Evolutionary conservation across 1,140 invertebrate species (phyloP).

Genomic region (Bombyx mori): DNA sequence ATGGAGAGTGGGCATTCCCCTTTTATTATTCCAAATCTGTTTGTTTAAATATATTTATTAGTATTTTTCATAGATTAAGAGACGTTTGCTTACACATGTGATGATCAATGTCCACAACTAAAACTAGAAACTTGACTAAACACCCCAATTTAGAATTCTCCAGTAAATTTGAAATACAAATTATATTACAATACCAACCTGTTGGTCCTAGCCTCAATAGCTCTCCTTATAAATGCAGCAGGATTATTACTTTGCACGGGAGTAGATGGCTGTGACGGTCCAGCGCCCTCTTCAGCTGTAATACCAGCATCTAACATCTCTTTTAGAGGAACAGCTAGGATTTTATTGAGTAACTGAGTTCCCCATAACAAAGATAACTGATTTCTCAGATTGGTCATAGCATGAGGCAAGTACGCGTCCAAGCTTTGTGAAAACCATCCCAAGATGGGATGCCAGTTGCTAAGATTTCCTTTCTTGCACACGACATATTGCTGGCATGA

Average conservation of each 20-base stretch:
- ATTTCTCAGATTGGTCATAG: conserved; percentile 83
- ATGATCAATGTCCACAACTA: too few species aligned
- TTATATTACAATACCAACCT: conserved; percentile 30
- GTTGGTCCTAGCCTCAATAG: conserved; percentile 69
- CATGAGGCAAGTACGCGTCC: conserved; percentile 86
- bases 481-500: conserved; percentile 89
- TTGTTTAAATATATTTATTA: too few species aligned
- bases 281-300: conserved; percentile 44
- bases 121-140: too few species aligned
- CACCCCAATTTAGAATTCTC: background rate
- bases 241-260: conserved; percentile 57
- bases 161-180: background rate
- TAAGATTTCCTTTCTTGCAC: conserved; percentile 89
- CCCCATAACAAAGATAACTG: conserved; percentile 92
- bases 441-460: conserved; percentile 97
- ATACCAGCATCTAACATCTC: conserved; percentile 57
- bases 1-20: too few species aligned
- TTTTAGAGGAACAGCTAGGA: conserved; percentile 52
- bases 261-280: conserved; percentile 58
- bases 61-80: too few species aligned
- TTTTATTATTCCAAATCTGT: too few species aligned
- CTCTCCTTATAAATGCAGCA: conserved; percentile 60
- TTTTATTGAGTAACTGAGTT: conserved; percentile 62
- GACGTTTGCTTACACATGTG: too few species aligned
- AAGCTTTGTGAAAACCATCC: conserved; percentile 96